Evolutionary conservation across 2,113 vertebrate species (phyloP).

Genomic region (Stegostoma tigrinum): DNA sequence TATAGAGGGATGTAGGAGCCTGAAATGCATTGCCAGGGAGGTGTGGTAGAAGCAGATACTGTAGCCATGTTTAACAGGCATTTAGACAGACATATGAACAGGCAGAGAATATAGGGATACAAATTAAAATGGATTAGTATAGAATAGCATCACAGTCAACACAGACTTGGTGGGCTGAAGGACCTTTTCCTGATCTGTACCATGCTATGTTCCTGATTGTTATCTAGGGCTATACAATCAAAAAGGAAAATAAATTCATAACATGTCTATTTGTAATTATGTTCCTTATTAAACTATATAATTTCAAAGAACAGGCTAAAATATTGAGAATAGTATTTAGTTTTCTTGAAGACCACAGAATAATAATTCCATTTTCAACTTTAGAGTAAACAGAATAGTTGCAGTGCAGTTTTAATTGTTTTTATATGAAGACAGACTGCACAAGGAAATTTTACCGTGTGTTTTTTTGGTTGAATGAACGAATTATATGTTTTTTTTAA

Average conservation of each 20-base stretch:
- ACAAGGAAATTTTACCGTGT: not conserved
- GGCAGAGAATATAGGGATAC: no score
- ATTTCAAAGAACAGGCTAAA: not conserved
- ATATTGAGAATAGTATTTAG: not conserved
- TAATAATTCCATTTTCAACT: not conserved
- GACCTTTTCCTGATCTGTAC: no score
- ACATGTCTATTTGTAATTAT: not conserved
- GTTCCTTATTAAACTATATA: not conserved
- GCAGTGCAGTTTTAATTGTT: not conserved
- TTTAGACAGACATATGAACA: no score
- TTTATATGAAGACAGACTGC: no score
- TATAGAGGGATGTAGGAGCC: no score
- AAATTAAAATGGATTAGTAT: no score
- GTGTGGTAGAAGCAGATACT: no score
- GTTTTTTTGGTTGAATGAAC: not conserved
- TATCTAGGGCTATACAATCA: not conserved
- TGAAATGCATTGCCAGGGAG: no score
- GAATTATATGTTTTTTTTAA: not conserved
- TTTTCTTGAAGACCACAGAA: not conserved
- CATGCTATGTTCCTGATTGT: not conserved
- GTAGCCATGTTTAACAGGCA: no score
- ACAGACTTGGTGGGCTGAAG: no score
- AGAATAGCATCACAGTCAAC: no score
- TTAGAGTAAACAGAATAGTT: not conserved
- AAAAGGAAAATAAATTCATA: not conserved